Evolutionary conservation across 1,140 invertebrate species (phyloP), one percentile per base, ranked within the genome.

Genomic region (Holcopasites calliopsidis): DNA sequence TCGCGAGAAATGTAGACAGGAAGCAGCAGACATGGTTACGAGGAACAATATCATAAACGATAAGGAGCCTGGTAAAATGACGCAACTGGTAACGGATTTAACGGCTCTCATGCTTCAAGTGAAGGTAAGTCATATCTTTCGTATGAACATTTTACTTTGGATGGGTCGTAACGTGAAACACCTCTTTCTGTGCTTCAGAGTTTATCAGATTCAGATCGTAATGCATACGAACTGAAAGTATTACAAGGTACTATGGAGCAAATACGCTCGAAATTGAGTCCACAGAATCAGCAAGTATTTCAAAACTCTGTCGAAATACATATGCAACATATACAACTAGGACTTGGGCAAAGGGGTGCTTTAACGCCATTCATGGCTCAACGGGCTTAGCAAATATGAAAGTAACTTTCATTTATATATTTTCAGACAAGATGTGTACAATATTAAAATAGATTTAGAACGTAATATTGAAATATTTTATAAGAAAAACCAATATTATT

Each of bases 61-160:
- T 57, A 91, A 93, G 86, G 89, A 89, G 80, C 90, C 91, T 8
- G 90, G 94, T 40, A 94, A 94, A 85, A 93, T 96, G 88, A 92
- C 97, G 55, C 94, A 95, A 77, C 92, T 99, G 50, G 96, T 99
- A 7, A 95, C 95, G 55, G 95, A 97, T 90, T 93, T 99, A 26
- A 97, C 97, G 26, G 97, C 97, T 0, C 91, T 99, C 35, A 95
- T 99, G 94, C 92, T 98, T 49, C 97, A 99, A 93, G 95, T 98
- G 0, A 98, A 97, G 92, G 95, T 95, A 90, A 87, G 2, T 10
- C 35, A 44, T 76, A 54, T 68, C 55, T 71, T 64, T 38, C 21
- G 44, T 50, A 62, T 13, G 38, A 57, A n/a, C 38, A 68, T 42
- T 60, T 23, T 10, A 62, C 57, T 21, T 11, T 78, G 54, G 6